phyloP scores from a whole-genome alignment of 2,113 vertebrate genomes.

The Erythrocebus patas region DNA sequence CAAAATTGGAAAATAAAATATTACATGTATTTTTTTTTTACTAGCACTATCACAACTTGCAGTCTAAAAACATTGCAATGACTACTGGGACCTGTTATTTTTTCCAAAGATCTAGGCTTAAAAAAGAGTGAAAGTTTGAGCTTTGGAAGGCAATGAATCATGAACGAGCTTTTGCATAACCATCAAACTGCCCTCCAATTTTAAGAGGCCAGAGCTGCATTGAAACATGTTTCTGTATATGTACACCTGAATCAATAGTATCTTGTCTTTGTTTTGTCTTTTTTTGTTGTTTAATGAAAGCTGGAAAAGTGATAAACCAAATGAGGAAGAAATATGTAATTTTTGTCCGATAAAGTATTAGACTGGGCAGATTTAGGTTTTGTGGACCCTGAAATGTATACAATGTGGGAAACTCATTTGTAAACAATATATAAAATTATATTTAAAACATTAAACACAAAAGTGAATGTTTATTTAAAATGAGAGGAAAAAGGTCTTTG shows the following conservation, averaged over 20 bases:
- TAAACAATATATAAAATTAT: not conserved
- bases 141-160: not conserved
- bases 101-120: not conserved
- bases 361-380: not conserved
- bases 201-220: not conserved
- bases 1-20: conserved; percentile 17
- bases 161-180: not conserved
- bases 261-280: not conserved
- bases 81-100: not conserved
- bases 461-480: not conserved
- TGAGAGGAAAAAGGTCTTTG: not conserved
- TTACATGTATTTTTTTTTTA: not conserved
- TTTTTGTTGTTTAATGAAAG: not conserved
- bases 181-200: not conserved
- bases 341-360: not conserved
- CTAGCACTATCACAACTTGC: not conserved
- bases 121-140: not conserved
- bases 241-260: not conserved
- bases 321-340: not conserved
- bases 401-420: not conserved
- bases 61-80: not conserved
- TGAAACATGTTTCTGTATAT: not conserved
- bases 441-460: not conserved
- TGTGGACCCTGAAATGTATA: not conserved
- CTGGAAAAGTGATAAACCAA: not conserved